phyloP scores from a whole-genome alignment of 1,140 invertebrate species.

The Parasteatoda tepidariorum region DNA sequence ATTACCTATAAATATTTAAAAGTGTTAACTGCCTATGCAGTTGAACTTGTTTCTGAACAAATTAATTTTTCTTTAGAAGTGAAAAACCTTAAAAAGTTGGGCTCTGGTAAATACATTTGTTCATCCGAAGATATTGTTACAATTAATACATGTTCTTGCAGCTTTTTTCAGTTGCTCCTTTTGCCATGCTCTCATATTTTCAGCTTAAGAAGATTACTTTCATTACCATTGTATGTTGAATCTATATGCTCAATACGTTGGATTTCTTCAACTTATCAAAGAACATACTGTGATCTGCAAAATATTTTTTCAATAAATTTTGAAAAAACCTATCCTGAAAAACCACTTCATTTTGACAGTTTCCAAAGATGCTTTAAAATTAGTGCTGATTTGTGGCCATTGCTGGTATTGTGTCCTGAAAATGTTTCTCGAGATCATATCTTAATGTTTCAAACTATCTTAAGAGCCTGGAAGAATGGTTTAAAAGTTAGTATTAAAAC shows the following conservation, averaged over 20 bases:
- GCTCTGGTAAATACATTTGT: neutral
- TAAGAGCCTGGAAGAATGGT: neutral
- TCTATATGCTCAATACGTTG: neutral
- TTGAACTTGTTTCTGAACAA: neutral
- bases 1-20: neutral
- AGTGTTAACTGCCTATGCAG: neutral
- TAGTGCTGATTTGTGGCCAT: neutral
- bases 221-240: neutral
- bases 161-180: neutral
- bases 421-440: neutral
- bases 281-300: neutral
- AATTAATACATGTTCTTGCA: conserved; percentile 5
- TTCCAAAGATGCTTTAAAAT: neutral
- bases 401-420: neutral
- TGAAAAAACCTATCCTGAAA: neutral
- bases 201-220: neutral
- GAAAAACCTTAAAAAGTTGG: neutral
- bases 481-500: neutral
- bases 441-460: neutral
- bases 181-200: conserved; percentile 29
- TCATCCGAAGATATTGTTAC: neutral
- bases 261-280: neutral
- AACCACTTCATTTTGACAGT: neutral
- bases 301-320: neutral
- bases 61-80: neutral